Evolutionary conservation across 2,113 vertebrate species (phyloP).

Genomic region (Laterallus jamaicensis): DNA sequence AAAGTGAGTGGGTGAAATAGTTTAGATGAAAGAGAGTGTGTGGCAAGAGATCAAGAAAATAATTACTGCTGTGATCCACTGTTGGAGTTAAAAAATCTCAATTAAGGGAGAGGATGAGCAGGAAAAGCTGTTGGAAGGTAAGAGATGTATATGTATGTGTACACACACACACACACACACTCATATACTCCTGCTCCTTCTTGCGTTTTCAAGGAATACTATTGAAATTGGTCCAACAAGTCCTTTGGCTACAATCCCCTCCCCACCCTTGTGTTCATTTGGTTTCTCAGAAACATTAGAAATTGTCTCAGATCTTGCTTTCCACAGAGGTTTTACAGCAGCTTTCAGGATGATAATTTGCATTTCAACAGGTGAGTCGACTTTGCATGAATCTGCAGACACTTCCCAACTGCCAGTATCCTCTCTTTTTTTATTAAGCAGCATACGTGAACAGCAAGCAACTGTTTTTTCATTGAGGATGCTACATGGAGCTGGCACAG

Average conservation of each 20-base stretch:
- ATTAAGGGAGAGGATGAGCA: conserved; percentile 48
- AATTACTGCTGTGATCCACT: conserved; percentile 57
- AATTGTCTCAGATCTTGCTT: not conserved
- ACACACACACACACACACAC: not conserved
- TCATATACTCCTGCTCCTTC: not conserved
- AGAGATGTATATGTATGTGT: not conserved
- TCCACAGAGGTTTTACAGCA: not conserved
- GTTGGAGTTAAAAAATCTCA: conserved; percentile 46
- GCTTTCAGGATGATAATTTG: not conserved
- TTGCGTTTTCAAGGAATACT: conserved; percentile 29
- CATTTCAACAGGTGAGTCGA: not conserved
- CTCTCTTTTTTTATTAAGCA: not conserved
- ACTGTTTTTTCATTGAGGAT: not conserved
- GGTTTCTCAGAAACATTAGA: conserved; percentile 5
- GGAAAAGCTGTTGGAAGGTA: conserved; percentile 32
- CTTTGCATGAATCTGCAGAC: not conserved
- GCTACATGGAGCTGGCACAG: not conserved
- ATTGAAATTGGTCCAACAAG: not conserved
- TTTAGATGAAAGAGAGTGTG: conserved; percentile 60
- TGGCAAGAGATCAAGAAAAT: conserved; percentile 67
- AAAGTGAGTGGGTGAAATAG: conserved; percentile 63
- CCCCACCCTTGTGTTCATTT: not conserved
- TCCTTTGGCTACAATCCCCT: not conserved
- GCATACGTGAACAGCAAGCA: not conserved
- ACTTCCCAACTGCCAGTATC: not conserved